Conservation (phyloP, 2,888 invertebrate genomes). For the Teinopalpus imperialis region DNA sequence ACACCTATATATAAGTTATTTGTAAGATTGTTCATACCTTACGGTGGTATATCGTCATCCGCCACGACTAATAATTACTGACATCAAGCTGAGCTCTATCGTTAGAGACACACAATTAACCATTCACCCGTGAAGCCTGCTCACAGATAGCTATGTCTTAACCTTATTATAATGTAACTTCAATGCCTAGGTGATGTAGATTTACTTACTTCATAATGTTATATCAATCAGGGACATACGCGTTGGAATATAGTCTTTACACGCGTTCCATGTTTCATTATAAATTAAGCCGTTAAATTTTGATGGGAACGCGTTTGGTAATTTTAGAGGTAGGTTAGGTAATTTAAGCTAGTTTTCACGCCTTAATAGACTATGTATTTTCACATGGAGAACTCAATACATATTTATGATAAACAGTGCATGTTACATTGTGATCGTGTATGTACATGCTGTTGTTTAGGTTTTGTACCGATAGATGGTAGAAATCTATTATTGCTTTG, state of each 20-base stretch:
- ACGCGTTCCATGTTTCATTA: constrained; percentile 23
- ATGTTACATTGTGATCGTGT: too few species aligned
- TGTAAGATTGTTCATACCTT: constrained; percentile 20
- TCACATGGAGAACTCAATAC: too few species aligned
- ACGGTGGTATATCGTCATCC: constrained; percentile 22
- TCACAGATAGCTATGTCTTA: constrained; percentile 22
- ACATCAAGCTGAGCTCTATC: constrained; percentile 22
- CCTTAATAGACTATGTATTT: neutral
- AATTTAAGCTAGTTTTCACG: constrained; percentile 9
- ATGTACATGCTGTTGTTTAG: too few species aligned
- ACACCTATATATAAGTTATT: constrained; percentile 9
- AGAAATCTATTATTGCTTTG: too few species aligned
- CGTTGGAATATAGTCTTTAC: constrained; percentile 10
- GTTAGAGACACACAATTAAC: constrained; percentile 32
- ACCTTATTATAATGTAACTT: constrained; percentile 23
- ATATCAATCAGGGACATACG: constrained; percentile 22
- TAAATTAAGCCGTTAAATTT: constrained; percentile 22
- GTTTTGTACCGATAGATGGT: too few species aligned
- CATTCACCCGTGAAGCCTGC: constrained; percentile 36
- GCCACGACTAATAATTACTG: constrained; percentile 25
- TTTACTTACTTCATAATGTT: constrained; percentile 27
- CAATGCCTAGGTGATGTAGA: constrained; percentile 25
- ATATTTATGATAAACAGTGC: too few species aligned
- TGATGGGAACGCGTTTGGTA: constrained; percentile 7
- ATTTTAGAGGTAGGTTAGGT: neutral